Conservation (phyloP, 92 coral and sea anemone genomes). For the Epizoanthus scotinus region DNA sequence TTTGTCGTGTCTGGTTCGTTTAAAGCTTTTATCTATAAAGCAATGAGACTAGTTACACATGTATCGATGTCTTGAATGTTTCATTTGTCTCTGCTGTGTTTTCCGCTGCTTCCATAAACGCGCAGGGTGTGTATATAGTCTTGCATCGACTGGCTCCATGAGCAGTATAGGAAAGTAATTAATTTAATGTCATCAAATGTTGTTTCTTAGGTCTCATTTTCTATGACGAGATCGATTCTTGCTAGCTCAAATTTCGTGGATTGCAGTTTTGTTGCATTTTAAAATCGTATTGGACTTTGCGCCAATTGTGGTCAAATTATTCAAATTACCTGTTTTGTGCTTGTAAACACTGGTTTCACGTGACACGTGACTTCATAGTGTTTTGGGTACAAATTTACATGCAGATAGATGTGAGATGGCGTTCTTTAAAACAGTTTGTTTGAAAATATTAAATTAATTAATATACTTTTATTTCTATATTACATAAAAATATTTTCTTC, state of each 20-base stretch:
- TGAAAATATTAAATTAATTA: not conserved
- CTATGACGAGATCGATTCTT: not conserved
- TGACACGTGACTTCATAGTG: too few species aligned
- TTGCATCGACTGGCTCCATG: too few species aligned
- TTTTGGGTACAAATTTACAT: slow-evolving; percentile 29
- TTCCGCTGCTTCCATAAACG: not conserved
- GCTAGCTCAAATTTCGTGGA: not conserved
- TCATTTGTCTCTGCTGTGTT: not conserved
- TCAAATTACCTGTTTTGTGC: slow-evolving; percentile 27
- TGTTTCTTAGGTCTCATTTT: not conserved
- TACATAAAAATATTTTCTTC: too few species aligned
- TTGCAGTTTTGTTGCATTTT: not conserved
- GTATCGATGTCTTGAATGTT: not conserved
- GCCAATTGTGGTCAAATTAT: too few species aligned
- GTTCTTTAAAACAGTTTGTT: not conserved
- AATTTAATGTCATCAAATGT: not conserved
- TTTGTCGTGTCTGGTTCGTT: not conserved
- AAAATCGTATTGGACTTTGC: not conserved
- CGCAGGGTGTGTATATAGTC: too few species aligned
- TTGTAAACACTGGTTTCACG: slow-evolving; percentile 39
- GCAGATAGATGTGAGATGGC: not conserved
- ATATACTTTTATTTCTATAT: not conserved
- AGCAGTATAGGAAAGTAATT: not conserved
- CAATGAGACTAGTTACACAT: not conserved
- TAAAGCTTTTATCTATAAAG: not conserved